Conservation (phyloP, 2,888 invertebrate genomes). For the Macrophya alboannulata region DNA sequence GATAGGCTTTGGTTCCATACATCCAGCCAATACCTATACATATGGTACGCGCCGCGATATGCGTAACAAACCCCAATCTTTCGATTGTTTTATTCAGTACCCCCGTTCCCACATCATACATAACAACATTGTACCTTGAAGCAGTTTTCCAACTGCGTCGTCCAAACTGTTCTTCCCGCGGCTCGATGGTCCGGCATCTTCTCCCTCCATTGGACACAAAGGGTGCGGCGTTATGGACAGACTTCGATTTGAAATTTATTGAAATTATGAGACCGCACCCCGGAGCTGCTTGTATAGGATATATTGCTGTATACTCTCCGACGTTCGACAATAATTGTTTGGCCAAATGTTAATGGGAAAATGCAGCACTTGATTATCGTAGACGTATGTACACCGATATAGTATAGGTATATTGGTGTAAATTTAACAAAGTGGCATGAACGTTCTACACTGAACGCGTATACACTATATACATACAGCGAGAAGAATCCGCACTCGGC, state of each 20-base stretch:
- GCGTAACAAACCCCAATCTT: no score
- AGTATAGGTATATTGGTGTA: no score
- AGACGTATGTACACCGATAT: no score
- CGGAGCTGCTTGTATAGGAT: neutral
- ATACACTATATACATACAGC: no score
- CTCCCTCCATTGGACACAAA: conserved; percentile 38
- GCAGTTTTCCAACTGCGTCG: conserved; percentile 77
- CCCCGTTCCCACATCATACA: no score
- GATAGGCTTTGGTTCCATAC: no score
- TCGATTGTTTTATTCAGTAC: no score
- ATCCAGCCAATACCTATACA: no score
- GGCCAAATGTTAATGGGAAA: neutral
- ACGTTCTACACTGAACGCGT: no score
- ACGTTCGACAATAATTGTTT: neutral
- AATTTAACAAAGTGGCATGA: no score
- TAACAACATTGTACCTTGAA: conserved; percentile 71
- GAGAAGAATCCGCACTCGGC: no score
- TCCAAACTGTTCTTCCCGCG: conserved; percentile 71
- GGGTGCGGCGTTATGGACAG: neutral
- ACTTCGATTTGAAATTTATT: neutral
- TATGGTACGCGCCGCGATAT: no score
- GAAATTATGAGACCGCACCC: neutral
- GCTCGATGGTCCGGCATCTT: conserved; percentile 68
- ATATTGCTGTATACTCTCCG: neutral
- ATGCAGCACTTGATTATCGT: neutral